phyloP scores from a whole-genome alignment of 2,113 vertebrate species.

The Daboia siamensis region DNA sequence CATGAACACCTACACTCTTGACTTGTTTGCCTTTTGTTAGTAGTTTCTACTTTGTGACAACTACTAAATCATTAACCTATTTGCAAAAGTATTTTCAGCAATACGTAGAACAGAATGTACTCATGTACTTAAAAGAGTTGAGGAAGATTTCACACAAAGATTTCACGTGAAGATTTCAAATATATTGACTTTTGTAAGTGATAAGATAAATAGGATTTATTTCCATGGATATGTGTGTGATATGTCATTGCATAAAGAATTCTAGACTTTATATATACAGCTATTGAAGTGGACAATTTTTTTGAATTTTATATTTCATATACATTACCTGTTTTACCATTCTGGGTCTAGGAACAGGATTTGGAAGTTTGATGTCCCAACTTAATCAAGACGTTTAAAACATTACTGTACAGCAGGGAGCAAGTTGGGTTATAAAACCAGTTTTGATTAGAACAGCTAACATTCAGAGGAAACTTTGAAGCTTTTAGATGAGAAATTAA shows the following conservation, averaged over 20 bases:
- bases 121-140: background rate
- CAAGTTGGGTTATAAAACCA: background rate
- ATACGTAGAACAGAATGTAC: background rate
- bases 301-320: background rate
- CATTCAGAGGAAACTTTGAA: slow-evolving; percentile 20
- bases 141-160: background rate
- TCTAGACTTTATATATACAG: background rate
- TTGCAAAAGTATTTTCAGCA: background rate
- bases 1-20: background rate
- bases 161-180: background rate
- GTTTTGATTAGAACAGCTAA: slow-evolving; percentile 9
- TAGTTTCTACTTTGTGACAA: background rate
- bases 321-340: background rate
- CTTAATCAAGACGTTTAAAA: slow-evolving; percentile 15
- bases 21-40: background rate
- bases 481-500: slow-evolving; percentile 22
- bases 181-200: background rate
- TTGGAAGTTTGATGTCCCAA: background rate
- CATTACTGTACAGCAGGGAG: slow-evolving; percentile 1
- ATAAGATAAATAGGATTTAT: background rate
- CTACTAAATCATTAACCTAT: background rate
- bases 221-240: background rate
- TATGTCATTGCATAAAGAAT: background rate
- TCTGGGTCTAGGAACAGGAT: slow-evolving; percentile 10
- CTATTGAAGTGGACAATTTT: background rate